Evolutionary conservation across 2,888 invertebrate species (phyloP), one percentile per base, ranked within the genome.

Genomic region (Lepetodrilus schrolli): DNA sequence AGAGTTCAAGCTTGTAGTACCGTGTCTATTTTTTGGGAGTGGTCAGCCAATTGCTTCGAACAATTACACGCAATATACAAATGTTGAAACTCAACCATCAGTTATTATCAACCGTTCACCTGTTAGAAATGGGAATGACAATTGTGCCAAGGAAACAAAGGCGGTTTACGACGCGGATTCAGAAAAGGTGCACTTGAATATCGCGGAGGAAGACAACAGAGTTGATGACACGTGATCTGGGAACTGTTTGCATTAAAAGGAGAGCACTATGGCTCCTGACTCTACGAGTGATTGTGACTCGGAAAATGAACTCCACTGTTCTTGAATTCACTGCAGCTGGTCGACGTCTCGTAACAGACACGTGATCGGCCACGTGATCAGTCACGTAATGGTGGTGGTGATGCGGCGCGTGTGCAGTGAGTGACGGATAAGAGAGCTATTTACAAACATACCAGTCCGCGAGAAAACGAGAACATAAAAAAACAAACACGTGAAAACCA

Each of bases 1-100:
- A 88, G 96, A 96, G 90, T 96, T 96, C 91, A 95, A 90, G 77
- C 86, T 84, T 26, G 88, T 91, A 2, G 81, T 91, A 36, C 91
- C 91, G 13, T 89, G 87, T 73, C 79, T 89, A n/a, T 89, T 89
- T 73, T 78, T 82, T 13, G 74, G 82, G 7, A 78, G 83, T 38
- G 74, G 80, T 5, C 80, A 85, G 13, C 74, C 83, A 47, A 78
- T 78, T 47, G 78, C 80, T 37, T 86, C 86, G 72, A 86, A 86
- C 43, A 85, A 79, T 72, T 86, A 85, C 70, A 88, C 89, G 2
- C 87, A 87, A 76, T 88, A 89, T 81, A 88, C 89, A 0, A 86
- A 86, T 69, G 88, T 89, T 5, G 88, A 88, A 65, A 86, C 86
- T 48, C 86, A 87, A 74, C 86, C 87, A 2, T 84, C 86, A 2